Evolutionary conservation across 2,888 invertebrate species (phyloP).

Genomic region (Orthosia incerta): DNA sequence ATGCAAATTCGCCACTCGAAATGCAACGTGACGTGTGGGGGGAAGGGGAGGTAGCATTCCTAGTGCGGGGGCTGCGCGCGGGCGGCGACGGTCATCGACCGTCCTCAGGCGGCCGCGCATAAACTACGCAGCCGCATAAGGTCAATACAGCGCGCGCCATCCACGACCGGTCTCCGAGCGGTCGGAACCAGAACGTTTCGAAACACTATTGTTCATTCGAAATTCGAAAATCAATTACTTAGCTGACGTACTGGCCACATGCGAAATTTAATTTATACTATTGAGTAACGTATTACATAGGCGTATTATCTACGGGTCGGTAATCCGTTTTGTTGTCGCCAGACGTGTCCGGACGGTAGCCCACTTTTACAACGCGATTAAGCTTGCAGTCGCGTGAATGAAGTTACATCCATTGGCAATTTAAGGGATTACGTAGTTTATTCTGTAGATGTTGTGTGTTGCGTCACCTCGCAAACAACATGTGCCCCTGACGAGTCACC

Average conservation of each 20-base stretch:
- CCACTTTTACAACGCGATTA: constrained; percentile 60
- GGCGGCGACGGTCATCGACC: constrained; percentile 88
- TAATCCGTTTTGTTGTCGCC: constrained; percentile 75
- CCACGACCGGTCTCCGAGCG: constrained; percentile 69
- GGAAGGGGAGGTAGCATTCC: constrained; percentile 80
- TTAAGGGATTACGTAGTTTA: constrained; percentile 58
- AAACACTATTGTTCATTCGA: constrained; percentile 85
- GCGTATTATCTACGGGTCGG: constrained; percentile 76
- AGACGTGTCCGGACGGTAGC: constrained; percentile 60
- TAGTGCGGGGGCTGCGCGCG: constrained; percentile 77
- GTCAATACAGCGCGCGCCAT: constrained; percentile 85
- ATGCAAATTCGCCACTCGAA: constrained; percentile 88
- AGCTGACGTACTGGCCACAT: constrained; percentile 68
- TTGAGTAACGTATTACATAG: constrained; percentile 79
- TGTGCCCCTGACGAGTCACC: constrained; percentile 58
- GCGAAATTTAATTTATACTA: constrained; percentile 81
- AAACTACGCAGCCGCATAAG: constrained; percentile 90
- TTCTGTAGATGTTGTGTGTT: constrained; percentile 53
- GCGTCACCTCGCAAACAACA: constrained; percentile 57
- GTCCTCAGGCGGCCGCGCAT: constrained; percentile 88
- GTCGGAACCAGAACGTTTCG: constrained; percentile 74
- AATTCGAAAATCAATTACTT: constrained; percentile 85
- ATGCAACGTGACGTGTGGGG: constrained; percentile 84
- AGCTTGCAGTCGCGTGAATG: constrained; percentile 61
- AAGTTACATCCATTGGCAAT: constrained; percentile 50